Conservation (phyloP, 2,888 invertebrate genomes). For the Odontocolon sp. region DNA sequence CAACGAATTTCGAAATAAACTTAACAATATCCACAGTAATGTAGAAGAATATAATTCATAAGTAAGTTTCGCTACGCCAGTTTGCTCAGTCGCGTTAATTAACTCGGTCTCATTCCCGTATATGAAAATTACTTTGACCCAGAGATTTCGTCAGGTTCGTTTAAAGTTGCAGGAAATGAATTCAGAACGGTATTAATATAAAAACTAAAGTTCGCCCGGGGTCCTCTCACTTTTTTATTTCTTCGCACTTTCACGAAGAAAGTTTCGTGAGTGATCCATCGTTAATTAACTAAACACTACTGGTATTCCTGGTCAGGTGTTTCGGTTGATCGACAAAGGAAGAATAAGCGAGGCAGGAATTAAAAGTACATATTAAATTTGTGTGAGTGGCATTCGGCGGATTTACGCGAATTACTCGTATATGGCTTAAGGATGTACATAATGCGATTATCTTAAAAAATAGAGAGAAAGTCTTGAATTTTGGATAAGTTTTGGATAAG, state of each 20-base stretch:
- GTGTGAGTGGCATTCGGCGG: too few species aligned
- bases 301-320: not conserved
- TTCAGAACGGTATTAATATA: slow-evolving; percentile 5
- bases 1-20: not conserved
- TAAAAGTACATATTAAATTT: too few species aligned
- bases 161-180: slow-evolving; percentile 11
- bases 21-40: not conserved
- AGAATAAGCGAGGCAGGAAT: too few species aligned
- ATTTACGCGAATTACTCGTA: too few species aligned
- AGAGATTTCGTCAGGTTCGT: not conserved
- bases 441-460: too few species aligned
- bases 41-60: not conserved
- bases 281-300: not conserved
- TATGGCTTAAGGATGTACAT: too few species aligned
- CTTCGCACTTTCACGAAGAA: slow-evolving; percentile 27
- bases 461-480: too few species aligned
- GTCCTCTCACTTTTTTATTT: slow-evolving; percentile 21
- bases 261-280: not conserved
- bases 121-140: slow-evolving; percentile 13
- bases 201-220: not conserved
- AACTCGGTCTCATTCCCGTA: not conserved
- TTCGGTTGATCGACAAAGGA: slow-evolving; percentile 1
- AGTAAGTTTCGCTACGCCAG: not conserved
- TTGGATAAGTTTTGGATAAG: too few species aligned
- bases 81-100: not conserved